phyloP scores from a whole-genome alignment of 2,797 vertebrate genomes.

The Pelochelys cantorii region DNA sequence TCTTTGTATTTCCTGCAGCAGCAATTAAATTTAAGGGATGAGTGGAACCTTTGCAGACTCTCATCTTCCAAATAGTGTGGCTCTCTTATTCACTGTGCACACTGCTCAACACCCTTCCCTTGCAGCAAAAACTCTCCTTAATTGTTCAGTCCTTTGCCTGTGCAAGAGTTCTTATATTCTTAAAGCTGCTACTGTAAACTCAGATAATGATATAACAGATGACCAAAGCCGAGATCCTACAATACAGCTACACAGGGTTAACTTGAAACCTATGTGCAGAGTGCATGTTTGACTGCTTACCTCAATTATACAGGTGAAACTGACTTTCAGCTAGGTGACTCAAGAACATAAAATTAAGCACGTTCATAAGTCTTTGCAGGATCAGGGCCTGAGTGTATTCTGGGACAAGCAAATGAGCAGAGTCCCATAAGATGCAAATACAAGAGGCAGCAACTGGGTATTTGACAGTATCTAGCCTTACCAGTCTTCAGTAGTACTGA shows the following conservation, averaged over 20 bases:
- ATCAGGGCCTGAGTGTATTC: not conserved
- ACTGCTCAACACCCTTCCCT: not conserved
- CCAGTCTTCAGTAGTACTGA: not conserved
- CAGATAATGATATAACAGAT: not conserved
- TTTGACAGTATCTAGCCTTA: not conserved
- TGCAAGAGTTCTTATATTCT: not conserved
- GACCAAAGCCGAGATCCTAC: not conserved
- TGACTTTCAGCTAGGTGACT: not conserved
- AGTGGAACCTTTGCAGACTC: not conserved
- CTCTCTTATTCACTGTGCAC: not conserved
- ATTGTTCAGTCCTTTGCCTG: not conserved
- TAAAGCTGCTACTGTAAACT: not conserved
- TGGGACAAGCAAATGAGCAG: not conserved
- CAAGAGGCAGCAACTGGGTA: not conserved
- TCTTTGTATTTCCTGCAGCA: not conserved
- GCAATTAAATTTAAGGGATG: not conserved
- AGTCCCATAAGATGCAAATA: not conserved
- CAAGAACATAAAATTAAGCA: not conserved
- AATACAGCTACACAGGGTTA: rapidly evolving
- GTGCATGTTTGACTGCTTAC: not conserved
- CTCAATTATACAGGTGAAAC: not conserved
- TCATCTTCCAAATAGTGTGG: rapidly evolving
- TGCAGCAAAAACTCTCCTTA: not conserved
- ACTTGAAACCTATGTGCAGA: not conserved
- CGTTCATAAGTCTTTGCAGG: not conserved